phyloP scores from a whole-genome alignment of 2,113 vertebrate species.

The human (Homo sapiens) region DNA sequence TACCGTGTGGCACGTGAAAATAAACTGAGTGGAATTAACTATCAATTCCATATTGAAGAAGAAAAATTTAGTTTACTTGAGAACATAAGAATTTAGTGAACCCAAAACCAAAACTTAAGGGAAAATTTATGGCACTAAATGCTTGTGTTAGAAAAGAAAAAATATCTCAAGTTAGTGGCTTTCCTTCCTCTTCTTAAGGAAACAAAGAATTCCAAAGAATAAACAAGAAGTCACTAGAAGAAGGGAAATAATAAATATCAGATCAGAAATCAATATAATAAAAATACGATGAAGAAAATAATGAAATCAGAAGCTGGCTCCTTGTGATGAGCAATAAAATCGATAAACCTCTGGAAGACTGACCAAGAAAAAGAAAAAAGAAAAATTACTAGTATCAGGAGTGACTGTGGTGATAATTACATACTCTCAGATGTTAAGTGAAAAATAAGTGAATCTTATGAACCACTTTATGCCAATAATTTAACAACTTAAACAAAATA shows the following conservation, averaged over 20 bases:
- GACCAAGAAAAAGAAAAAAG: background rate
- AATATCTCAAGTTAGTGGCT: background rate
- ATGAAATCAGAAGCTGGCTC: background rate
- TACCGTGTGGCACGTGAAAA: background rate
- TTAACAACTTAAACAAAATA: background rate
- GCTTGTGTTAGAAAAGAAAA: background rate
- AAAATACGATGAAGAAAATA: background rate
- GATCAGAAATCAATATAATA: background rate
- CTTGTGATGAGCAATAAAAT: background rate
- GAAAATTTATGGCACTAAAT: background rate
- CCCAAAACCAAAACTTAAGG: background rate
- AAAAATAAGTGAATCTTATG: background rate
- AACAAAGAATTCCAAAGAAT: background rate
- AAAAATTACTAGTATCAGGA: background rate
- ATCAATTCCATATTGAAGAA: background rate
- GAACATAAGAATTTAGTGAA: background rate
- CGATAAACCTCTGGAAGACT: background rate
- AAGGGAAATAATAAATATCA: background rate
- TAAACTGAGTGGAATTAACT: background rate
- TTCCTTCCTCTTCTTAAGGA: background rate
- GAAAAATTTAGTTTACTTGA: background rate
- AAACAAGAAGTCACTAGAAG: background rate
- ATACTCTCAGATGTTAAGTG: background rate
- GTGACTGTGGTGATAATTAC: background rate
- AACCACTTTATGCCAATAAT: background rate